Percentiles rank a stretch among this genome's conserved stretches.
phyloP scores from a whole-genome alignment of 2,797 vertebrate species.

The Rhynchotus rufescens region DNA sequence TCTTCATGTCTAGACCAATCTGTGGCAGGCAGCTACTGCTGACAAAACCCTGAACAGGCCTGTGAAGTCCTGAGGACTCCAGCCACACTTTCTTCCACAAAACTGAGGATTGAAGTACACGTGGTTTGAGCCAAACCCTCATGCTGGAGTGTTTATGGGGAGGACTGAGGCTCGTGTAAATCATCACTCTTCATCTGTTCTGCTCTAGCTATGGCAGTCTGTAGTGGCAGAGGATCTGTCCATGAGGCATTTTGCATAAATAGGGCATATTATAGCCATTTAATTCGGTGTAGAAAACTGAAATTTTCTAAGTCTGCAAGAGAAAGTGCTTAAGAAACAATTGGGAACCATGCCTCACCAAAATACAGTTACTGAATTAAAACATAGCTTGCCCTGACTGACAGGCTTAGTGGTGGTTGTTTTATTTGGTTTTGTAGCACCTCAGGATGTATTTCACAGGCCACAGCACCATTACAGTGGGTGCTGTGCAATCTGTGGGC shows the following conservation, averaged over 20 bases:
- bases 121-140: background rate
- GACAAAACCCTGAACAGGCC: background rate
- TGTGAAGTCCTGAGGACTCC: background rate
- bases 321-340: background rate
- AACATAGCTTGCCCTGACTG: slow-evolving; percentile 12
- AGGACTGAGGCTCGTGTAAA: background rate
- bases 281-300: background rate
- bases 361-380: slow-evolving; percentile 13
- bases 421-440: background rate
- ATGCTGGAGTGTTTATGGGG: background rate
- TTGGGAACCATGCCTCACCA: background rate
- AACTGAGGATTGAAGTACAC: background rate
- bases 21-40: background rate
- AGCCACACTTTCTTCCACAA: background rate
- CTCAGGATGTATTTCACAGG: background rate
- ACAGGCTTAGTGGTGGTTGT: background rate
- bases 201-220: background rate
- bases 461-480: background rate
- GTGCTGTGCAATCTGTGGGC: background rate
- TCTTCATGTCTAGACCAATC: background rate
- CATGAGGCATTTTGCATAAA: background rate
- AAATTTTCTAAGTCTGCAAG: slow-evolving; percentile 6
- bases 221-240: background rate
- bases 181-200: background rate
- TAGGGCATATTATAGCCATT: background rate